Evolutionary conservation across 2,888 invertebrate species (phyloP), one percentile per base, ranked within the genome.

Genomic region (Keiferia lycopersicella): DNA sequence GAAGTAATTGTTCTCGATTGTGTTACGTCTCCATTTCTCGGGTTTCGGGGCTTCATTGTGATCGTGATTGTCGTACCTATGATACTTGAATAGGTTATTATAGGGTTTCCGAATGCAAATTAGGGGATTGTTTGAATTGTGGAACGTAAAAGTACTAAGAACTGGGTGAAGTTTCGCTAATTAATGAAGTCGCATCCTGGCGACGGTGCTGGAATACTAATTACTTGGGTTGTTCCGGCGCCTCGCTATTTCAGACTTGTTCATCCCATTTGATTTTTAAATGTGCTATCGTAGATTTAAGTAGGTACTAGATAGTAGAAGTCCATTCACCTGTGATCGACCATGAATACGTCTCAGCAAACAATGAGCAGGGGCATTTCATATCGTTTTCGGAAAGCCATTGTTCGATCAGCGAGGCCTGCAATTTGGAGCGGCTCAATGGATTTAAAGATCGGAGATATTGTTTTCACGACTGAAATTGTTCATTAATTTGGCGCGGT

Each of bases 121-220:
- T 63, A 79, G 69, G 72, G 70, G 73, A 78, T 80, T 78, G 80
- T 81, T 82, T 79, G 78, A 84, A 82, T 81, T 80, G 75, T 80
- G 75, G 68, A 75, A 75, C 73, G 73, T 75, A 75, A 80, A 81
- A 77, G 76, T 78, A 73, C 71, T 56, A 56, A 78, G 76, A 79
- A 80, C 76, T 81, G 78, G 79, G 79, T 78, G 75, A 82, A 83
- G 81, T 82, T 82, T 76, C 69, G 73, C 79, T 84, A 87, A 84
- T 87, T 84, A 87, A 86, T 87, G 84, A 82, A 84, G 82, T 78
- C 79, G 76, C 75, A 73, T 78, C 73, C 75, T 71, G 71, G 73
- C 72, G 73, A 69, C 73, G 68, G 68, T 75, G 74, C 71, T 73
- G 72, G 85, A 86, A 86, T 86, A 83, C 84, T 86, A 86, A 88